Evolutionary conservation across 2,113 vertebrate species (phyloP), one percentile per base, ranked within the genome.

Genomic region (Seriola aureovittata): DNA sequence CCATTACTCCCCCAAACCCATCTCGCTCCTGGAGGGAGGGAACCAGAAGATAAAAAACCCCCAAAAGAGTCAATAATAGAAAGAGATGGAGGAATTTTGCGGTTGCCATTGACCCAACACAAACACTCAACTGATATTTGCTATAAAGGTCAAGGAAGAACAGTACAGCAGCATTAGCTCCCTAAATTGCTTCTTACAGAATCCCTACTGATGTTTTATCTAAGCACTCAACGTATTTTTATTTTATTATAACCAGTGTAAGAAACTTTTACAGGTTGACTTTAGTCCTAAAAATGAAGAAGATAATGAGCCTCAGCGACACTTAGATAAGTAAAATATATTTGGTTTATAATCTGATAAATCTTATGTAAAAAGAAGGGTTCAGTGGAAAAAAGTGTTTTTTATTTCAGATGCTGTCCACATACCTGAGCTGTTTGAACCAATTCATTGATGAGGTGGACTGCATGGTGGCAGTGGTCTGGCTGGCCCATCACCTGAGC

Each of bases 401-500:
- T 57, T 57, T 23, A 57, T 48, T 10, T 25, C 21, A 46, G n/a
- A 71, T 17, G 13, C 21, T 57, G 69, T 25, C 36, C 14, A 71
- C 44, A 57, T 88, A 99, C 98, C 97, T 99, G 98, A 86, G 98
- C 98, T 0, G 98, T 99, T 11, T 99, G 96, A 76, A 99, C 97
- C 64, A 99, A 96, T 85, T 99, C 98, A 1, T 94, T 97, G 96
- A 99, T 99, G 95, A 99, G 95, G 77, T 98, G 97, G 5, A 97
- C 96, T 0, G 98, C 98, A 0, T 99, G 97, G 78, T 99, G 97
- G 96, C 98, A 99, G 87, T 98, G 94, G 5, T 99, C 98, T 0
- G 96, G 96, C 92, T 97, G 97, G 9, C 98, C 98, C 97, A 99
- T 99, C 93, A 99, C 97, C 93, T 99, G 97, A 0, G 98, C 98